Evolutionary conservation across 2,797 vertebrate species (phyloP), one percentile per base, ranked within the genome.

Genomic region (Peromyscus aztecus): DNA sequence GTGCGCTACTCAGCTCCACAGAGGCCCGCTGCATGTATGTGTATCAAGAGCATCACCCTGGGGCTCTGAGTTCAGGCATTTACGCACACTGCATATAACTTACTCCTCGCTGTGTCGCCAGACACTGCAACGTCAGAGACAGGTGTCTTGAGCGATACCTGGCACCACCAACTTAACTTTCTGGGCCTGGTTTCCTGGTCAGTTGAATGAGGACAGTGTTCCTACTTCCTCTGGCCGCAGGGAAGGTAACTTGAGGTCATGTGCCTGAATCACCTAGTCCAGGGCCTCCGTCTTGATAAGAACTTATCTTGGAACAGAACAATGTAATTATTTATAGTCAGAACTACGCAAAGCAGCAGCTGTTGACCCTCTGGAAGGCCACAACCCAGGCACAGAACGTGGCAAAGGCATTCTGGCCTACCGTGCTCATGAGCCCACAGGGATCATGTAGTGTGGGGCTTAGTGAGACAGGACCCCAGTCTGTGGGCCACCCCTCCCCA

Each of bases 381-480:
- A 14, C 11, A 29, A 57, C 24, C n/a, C 59, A 85, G 6, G 69
- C 16, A 63, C 1, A 59, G 84, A 73, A 31, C 37, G 77, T 31
- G 24, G 46, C 31, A 31, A 69, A 52, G 11, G 43, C 31, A 52
- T 55, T 89, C 59, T 46, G 73, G 17, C 14, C 31, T 0, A 10
- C 17, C 27, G 46, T 0, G 2, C 11, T 3, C 9, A 1, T 0
- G 12, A n/a, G 90, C 23, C 10, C 1, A 0, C 0, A 14, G 19
- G 14, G 65, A 16, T 6, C 0, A 3, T 59, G 16, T 0, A 0
- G 14, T 4, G 11, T 31, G 4, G 23, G 21, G 14, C 11, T 11
- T 34, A 40, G 52, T n/a, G 59, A 24, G 21, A 24, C 8, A 89
- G 78, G 40, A 52, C 71, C 9, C 46, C 24, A 6, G 86, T 19